Evolutionary conservation across 92 coral and sea anemone genomes (phyloP).

Genomic region (Palythoa grandiflora): DNA sequence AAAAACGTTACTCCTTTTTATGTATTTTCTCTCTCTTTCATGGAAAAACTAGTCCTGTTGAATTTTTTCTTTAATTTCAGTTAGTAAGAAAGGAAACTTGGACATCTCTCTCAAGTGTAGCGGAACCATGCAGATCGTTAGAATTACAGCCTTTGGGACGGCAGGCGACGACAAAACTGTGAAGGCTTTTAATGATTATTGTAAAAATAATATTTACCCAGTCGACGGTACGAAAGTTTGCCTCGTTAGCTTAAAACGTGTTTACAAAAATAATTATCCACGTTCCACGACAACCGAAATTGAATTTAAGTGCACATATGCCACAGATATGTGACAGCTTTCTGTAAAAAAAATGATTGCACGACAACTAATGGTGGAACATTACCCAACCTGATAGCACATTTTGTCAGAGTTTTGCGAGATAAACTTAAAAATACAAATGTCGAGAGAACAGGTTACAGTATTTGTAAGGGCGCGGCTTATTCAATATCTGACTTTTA

Average conservation of each 20-base stretch:
- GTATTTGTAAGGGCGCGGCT: too few relatives aligned
- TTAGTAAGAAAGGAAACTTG: conserved; percentile 76
- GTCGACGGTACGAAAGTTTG: conserved; percentile 76
- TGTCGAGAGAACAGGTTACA: too few relatives aligned
- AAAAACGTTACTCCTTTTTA: too few relatives aligned
- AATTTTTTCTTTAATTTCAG: conserved; percentile 39
- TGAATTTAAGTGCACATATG: conserved; percentile 69
- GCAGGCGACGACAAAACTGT: conserved; percentile 79
- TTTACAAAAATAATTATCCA: conserved; percentile 79
- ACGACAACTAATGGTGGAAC: too few relatives aligned
- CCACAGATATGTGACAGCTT: conserved; percentile 10
- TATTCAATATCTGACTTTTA: too few relatives aligned
- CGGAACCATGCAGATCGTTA: conserved; percentile 68
- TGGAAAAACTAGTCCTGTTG: too few relatives aligned
- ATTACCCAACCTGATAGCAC: too few relatives aligned
- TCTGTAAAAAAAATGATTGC: too few relatives aligned
- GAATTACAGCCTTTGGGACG: conserved; percentile 76
- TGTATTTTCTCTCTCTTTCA: too few relatives aligned
- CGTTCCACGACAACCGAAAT: conserved; percentile 71
- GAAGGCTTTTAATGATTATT: conserved; percentile 68
- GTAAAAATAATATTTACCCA: conserved; percentile 64
- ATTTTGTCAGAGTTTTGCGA: too few relatives aligned
- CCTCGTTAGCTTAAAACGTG: conserved; percentile 78
- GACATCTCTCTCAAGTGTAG: conserved; percentile 80
- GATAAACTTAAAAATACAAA: too few relatives aligned